Conservation (phyloP, 1,140 invertebrate species). For the Solenopsis invicta region DNA sequence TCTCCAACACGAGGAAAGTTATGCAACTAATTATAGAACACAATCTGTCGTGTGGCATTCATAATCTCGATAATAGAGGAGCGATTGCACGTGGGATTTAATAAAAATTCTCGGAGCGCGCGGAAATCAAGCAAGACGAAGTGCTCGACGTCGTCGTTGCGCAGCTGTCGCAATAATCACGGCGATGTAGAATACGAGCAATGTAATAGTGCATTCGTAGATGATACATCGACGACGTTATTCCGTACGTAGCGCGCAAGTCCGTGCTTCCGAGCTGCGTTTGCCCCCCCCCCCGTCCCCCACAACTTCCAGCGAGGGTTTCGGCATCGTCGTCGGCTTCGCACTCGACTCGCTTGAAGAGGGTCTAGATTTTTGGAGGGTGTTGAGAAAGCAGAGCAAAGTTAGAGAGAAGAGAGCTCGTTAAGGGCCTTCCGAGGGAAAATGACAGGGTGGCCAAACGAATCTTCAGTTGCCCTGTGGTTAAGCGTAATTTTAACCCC, state of each 20-base stretch:
- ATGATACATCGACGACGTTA: neutral
- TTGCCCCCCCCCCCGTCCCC: too few species aligned
- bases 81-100: neutral
- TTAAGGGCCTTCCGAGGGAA: conserved; percentile 75
- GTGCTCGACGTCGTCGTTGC: neutral
- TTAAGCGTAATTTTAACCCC: conserved; percentile 75
- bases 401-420: conserved; percentile 67
- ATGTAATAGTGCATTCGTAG: neutral
- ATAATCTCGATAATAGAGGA: neutral
- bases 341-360: neutral
- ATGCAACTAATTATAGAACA: neutral
- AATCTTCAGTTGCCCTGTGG: conserved; percentile 71
- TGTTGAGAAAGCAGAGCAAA: conserved; percentile 11
- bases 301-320: neutral
- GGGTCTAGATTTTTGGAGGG: conserved; percentile 60
- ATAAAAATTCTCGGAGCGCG: conserved; percentile 15
- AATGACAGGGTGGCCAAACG: conserved; percentile 78
- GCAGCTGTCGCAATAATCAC: conserved; percentile 24
- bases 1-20: neutral
- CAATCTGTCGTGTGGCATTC: neutral
- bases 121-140: neutral
- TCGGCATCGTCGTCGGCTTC: neutral
- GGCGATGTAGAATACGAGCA: neutral
- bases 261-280: neutral
- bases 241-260: neutral